Percentiles rank a stretch among this genome's conserved stretches.
These are phyloP conservation scores for Fulmarus glacialis DNA, from an alignment of 2,113 vertebrate genomes.

Conservation along the genomic window DNA sequence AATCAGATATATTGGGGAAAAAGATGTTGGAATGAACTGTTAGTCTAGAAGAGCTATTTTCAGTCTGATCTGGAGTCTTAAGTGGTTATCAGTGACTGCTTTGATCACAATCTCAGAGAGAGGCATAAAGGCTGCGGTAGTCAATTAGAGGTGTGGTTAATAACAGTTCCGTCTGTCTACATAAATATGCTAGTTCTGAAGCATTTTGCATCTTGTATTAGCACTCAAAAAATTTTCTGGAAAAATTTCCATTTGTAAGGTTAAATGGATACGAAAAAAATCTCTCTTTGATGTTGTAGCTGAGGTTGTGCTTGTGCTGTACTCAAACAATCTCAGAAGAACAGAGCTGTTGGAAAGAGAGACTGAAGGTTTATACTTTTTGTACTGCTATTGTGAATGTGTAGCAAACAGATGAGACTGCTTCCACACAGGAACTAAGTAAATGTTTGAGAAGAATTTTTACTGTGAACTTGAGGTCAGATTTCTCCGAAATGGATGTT, in stretches of 20 bases:
- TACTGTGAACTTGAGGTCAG: constrained; percentile 33
- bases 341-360: neutral
- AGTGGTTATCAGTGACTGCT: neutral
- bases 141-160: neutral
- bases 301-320: neutral
- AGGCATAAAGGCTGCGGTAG: neutral
- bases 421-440: neutral
- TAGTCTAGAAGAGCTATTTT: neutral
- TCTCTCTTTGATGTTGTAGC: neutral
- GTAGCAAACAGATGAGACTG: neutral
- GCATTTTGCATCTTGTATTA: neutral
- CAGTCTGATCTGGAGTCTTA: neutral
- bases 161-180: neutral
- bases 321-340: neutral
- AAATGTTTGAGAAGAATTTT: constrained; percentile 31
- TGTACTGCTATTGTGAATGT: neutral
- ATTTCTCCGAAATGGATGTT: constrained; percentile 24
- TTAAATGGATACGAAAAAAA: neutral
- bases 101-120: neutral
- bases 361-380: neutral
- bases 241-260: neutral
- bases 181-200: neutral
- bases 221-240: neutral
- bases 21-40: neutral
- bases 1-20: neutral